Percentiles rank a stretch among this genome's conserved stretches.
phyloP scores from a whole-genome alignment of 2,888 invertebrate species.

The Atrina japonica region DNA sequence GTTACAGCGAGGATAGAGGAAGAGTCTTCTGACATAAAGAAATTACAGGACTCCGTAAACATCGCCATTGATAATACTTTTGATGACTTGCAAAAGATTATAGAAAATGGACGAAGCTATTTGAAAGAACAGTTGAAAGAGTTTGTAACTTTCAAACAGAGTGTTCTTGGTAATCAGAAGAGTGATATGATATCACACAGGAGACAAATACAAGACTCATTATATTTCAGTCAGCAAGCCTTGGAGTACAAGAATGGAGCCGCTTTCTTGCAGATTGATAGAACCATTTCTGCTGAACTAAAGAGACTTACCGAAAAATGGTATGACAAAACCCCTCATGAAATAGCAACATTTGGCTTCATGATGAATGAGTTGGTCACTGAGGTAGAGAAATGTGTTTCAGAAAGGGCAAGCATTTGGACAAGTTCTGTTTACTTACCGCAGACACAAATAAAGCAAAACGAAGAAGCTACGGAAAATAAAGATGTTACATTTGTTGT shows the following conservation, averaged over 20 bases:
- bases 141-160: conserved; percentile 19
- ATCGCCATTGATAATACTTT: conserved; percentile 34
- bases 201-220: conserved; percentile 27
- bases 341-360: conserved; percentile 39
- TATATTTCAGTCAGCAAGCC: conserved; percentile 37
- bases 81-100: conserved; percentile 16
- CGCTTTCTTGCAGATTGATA: conserved; percentile 39
- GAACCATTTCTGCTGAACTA: conserved; percentile 28
- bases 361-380: conserved; percentile 17
- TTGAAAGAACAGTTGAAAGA: conserved; percentile 24
- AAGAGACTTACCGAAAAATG: conserved; percentile 8
- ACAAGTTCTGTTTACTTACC: conserved; percentile 32
- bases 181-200: conserved; percentile 20
- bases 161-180: conserved; percentile 27
- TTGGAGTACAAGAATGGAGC: conserved; percentile 38
- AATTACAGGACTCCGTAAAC: conserved; percentile 15
- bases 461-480: conserved; percentile 18
- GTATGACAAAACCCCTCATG: conserved; percentile 38
- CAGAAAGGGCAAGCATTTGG: conserved; percentile 37
- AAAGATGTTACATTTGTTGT: conserved; percentile 30
- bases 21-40: conserved; percentile 15
- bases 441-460: background rate
- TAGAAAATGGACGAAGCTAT: conserved; percentile 22
- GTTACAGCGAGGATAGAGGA: conserved; percentile 14
- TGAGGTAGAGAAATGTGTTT: conserved; percentile 32